Base-by-base conservation (phyloP, 1,140 invertebrate genomes). In the Drosophila sulfurigaster region DNA sequence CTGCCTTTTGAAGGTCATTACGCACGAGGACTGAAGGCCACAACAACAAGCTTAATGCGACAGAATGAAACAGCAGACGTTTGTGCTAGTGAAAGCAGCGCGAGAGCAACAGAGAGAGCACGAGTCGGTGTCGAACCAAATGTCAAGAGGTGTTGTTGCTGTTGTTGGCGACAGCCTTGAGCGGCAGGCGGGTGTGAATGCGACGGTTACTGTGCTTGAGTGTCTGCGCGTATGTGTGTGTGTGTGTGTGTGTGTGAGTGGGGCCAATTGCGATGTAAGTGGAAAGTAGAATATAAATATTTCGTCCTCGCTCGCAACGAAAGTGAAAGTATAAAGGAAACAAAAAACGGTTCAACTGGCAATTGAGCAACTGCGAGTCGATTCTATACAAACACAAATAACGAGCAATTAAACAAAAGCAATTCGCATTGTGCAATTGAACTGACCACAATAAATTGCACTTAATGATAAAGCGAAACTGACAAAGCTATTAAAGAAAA, bases 1-100 rank as follows among this genome's bases (percentile, higher is more conserved):
- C 56, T 71, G 68, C 58, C 68, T 87, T 87, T 89, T 88, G 80
- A 88, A 88, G 83, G 83, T 88, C 83, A 88, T 80, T 71, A 75
- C 81, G 81, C 78, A 81, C 66, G 74, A 75, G 78, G 66, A 75
- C 63, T 60, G 74, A 76, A 76, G 74, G 74, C 73, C 73, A 58
- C 45, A 65, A 57, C 41, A 20, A 10, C 32, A 11, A 20, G n/a
- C 35, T 7, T 11, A 54, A 38, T 41, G 51, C 30, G 32, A 35
- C 8, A 48, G 58, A 49, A 16, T 25, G 48, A 56, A 32, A 51
- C 28, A 13, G n/a, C 25, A 45, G 54, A 25, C 7, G 49, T 57
- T 5, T 57, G 16, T 8, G 43, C 41, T 5, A 10, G 11, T 59
- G 20, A 30, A 49, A 13, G 46, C 8, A 49, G 43, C 3, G 25